Conservation (phyloP, 1,140 invertebrate species). For the Bathynomus jamesi region DNA sequence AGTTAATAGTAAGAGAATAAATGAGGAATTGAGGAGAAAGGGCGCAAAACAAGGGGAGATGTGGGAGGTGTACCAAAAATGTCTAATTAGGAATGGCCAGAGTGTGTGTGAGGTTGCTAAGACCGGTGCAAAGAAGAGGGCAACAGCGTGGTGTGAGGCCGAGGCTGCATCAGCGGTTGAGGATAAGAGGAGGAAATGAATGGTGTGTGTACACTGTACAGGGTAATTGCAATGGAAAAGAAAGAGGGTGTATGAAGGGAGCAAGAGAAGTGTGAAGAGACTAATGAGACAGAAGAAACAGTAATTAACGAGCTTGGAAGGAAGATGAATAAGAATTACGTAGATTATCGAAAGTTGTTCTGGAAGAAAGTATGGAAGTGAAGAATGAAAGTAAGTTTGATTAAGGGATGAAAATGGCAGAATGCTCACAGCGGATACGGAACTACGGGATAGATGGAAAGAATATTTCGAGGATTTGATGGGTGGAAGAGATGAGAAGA, state of each 20-base stretch:
- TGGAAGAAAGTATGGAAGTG: background rate
- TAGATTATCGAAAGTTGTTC: background rate
- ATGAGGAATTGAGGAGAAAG: background rate
- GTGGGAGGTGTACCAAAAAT: background rate
- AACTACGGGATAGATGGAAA: too few relatives aligned
- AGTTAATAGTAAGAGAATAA: background rate
- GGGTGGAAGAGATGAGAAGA: too few relatives aligned
- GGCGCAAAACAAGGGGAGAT: background rate
- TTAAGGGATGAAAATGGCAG: too few relatives aligned
- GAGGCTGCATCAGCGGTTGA: background rate
- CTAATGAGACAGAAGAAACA: background rate
- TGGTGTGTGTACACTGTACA: background rate
- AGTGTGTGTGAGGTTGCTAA: background rate
- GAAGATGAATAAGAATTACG: background rate
- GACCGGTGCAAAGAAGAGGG: background rate
- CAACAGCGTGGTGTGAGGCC: background rate
- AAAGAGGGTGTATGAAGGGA: background rate
- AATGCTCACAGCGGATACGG: too few relatives aligned
- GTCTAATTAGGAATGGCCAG: background rate
- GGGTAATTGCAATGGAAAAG: background rate
- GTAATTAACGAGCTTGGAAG: too few relatives aligned
- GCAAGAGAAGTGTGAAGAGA: background rate
- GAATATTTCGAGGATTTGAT: too few relatives aligned
- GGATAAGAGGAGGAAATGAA: background rate
- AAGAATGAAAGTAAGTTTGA: background rate